Evolutionary conservation across 2,888 invertebrate species (phyloP).

Genomic region (Oscheius sp.): DNA sequence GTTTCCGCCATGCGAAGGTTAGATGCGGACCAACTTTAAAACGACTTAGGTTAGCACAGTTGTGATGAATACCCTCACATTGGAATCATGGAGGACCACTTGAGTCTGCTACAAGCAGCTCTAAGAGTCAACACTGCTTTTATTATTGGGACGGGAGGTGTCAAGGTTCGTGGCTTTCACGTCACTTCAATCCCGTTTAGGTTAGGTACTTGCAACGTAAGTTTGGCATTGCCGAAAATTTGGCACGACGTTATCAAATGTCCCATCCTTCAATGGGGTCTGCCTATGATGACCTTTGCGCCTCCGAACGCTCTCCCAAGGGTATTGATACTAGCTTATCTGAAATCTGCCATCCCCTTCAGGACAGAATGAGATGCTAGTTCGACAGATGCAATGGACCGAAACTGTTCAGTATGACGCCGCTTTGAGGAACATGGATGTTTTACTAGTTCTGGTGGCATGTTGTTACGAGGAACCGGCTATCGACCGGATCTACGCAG

Average conservation of each 20-base stretch:
- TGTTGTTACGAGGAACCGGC: slow-evolving; percentile 38
- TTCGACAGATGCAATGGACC: slow-evolving; percentile 35
- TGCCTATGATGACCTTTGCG: slow-evolving; percentile 32
- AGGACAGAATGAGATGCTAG: slow-evolving; percentile 34
- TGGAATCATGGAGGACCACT: slow-evolving; percentile 10
- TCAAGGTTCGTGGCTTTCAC: slow-evolving; percentile 24
- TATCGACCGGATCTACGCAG: slow-evolving; percentile 19
- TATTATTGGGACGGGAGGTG: slow-evolving; percentile 36
- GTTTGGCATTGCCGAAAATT: slow-evolving; percentile 25
- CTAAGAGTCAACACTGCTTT: slow-evolving; percentile 25
- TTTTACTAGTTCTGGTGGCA: slow-evolving; percentile 30
- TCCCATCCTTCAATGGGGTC: slow-evolving; percentile 38
- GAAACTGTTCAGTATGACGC: slow-evolving; percentile 5
- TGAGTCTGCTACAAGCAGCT: slow-evolving; percentile 20
- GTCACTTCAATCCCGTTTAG: slow-evolving; percentile 3
- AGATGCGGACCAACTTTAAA: neutral
- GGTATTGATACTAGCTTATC: slow-evolving; percentile 22
- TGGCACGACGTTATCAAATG: slow-evolving; percentile 32
- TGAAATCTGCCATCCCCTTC: neutral
- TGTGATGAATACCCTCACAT: slow-evolving; percentile 31
- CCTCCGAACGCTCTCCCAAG: slow-evolving; percentile 28
- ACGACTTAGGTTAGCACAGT: neutral
- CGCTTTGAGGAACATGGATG: slow-evolving; percentile 35
- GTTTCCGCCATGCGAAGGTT: slow-evolving; percentile 19
- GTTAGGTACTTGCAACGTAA: slow-evolving; percentile 30